Percentiles rank a stretch among this genome's conserved stretches.
phyloP scores from a whole-genome alignment of 1,140 invertebrate genomes.

The Drosophila ohnishii region DNA sequence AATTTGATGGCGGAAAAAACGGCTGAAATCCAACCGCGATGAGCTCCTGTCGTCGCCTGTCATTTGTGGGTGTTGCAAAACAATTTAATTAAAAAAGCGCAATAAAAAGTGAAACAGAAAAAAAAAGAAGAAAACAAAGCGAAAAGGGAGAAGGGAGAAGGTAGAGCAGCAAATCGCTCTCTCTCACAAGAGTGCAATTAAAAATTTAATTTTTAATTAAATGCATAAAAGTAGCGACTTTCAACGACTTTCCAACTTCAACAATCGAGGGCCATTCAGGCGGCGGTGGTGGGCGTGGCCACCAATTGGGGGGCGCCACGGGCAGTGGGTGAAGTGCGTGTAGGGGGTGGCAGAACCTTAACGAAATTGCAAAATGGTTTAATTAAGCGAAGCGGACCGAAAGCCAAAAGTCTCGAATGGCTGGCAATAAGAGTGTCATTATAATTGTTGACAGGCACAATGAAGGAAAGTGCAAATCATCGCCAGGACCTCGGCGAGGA shows the following conservation, averaged over 20 bases:
- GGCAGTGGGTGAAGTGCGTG: background rate
- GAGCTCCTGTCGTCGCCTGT: conserved; percentile 28
- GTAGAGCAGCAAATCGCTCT: conserved; percentile 17
- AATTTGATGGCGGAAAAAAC: conserved; percentile 23
- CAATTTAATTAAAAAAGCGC: conserved; percentile 63
- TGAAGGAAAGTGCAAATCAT: conserved; percentile 67
- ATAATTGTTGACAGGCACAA: conserved; percentile 61
- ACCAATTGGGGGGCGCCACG: conserved; percentile 2
- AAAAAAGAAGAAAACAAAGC: background rate
- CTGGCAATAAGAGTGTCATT: conserved; percentile 79
- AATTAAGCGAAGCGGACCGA: conserved; percentile 65
- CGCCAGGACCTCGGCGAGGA: conserved; percentile 42
- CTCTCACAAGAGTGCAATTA: conserved; percentile 62
- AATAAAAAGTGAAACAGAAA: conserved; percentile 38
- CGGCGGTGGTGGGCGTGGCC: conserved; percentile 15
- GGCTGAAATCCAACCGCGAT: conserved; percentile 21
- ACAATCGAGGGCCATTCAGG: conserved; percentile 15
- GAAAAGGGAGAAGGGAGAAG: background rate
- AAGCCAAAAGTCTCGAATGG: conserved; percentile 61
- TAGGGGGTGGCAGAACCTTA: conserved; percentile 27
- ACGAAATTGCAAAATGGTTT: conserved; percentile 75
- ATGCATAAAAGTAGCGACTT: conserved; percentile 37
- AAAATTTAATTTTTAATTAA: conserved; percentile 62
- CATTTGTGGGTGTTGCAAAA: conserved; percentile 41
- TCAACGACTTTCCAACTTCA: conserved; percentile 23